phyloP scores from a whole-genome alignment of 92 coral and sea anemone species.

The Porites divaricata region DNA sequence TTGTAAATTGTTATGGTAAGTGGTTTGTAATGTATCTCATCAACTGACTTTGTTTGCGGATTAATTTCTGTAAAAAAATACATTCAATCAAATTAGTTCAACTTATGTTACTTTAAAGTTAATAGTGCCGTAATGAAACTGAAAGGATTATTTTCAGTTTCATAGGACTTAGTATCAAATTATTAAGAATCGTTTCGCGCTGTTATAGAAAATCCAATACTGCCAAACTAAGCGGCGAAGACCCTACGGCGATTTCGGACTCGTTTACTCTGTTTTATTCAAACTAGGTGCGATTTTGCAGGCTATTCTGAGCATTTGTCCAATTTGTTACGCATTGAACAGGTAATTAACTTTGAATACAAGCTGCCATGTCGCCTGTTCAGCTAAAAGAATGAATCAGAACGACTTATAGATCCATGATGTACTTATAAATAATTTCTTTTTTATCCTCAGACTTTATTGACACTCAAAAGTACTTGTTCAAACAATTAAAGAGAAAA shows the following conservation, averaged over 20 bases:
- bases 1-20: constrained; percentile 5
- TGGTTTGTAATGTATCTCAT: constrained; percentile 20
- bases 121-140: neutral
- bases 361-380: constrained; percentile 25
- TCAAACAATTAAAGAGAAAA: neutral
- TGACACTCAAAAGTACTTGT: neutral
- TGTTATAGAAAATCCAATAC: neutral
- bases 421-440: constrained; percentile 2
- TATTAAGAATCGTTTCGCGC: neutral
- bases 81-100: neutral
- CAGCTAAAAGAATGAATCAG: constrained; percentile 10
- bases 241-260: neutral
- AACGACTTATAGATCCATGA: neutral
- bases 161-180: neutral
- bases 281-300: neutral
- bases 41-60: neutral
- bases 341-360: neutral
- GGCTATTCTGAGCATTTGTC: neutral
- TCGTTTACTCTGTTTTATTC: neutral
- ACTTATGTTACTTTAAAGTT: no score
- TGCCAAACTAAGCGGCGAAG: neutral
- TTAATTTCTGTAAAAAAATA: neutral
- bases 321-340: neutral
- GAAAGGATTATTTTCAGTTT: neutral
- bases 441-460: neutral